Percentiles rank a stretch among this genome's conserved stretches.
phyloP scores from a whole-genome alignment of 2,113 vertebrate genomes.

The Boleophthalmus pectinirostris region DNA sequence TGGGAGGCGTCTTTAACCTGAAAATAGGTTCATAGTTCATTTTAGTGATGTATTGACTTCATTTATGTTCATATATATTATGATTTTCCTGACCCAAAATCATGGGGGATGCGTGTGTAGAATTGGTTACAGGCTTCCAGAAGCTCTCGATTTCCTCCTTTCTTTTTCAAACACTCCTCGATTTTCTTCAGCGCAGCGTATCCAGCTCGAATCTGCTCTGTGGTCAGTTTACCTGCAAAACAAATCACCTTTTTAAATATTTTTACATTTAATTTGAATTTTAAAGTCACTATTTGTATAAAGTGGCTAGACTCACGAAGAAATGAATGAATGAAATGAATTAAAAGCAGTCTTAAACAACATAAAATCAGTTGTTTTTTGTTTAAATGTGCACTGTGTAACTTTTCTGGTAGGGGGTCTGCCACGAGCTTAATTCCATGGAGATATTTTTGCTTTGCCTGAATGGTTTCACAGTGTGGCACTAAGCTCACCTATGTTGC shows the following conservation, averaged over 20 bases:
- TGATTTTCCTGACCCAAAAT: constrained; percentile 81
- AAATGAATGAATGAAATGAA: neutral
- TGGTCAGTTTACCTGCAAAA: constrained; percentile 84
- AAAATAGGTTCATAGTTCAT: constrained; percentile 3
- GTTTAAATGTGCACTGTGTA: too few relatives aligned
- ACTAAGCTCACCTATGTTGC: too few relatives aligned
- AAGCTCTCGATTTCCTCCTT: constrained; percentile 68
- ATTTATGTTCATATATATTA: neutral
- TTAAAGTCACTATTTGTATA: too few relatives aligned
- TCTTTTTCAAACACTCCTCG: constrained; percentile 82
- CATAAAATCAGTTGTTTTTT: too few relatives aligned
- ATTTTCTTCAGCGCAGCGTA: constrained; percentile 84
- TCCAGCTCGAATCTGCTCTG: constrained; percentile 85
- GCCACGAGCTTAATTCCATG: too few relatives aligned
- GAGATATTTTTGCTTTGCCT: too few relatives aligned
- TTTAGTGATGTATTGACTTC: neutral
- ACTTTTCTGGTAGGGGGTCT: too few relatives aligned
- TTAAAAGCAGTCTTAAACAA: too few relatives aligned
- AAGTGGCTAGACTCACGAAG: neutral
- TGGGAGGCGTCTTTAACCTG: constrained; percentile 83
- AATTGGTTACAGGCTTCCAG: constrained; percentile 90
- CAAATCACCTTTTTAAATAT: neutral
- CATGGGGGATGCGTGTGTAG: constrained; percentile 90
- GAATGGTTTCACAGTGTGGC: too few relatives aligned
- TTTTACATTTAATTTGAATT: neutral